These are phyloP conservation scores for Hermatobates lingyangjiaoensis DNA, from an alignment of 1,140 invertebrate genomes.

Conservation along the genomic window DNA sequence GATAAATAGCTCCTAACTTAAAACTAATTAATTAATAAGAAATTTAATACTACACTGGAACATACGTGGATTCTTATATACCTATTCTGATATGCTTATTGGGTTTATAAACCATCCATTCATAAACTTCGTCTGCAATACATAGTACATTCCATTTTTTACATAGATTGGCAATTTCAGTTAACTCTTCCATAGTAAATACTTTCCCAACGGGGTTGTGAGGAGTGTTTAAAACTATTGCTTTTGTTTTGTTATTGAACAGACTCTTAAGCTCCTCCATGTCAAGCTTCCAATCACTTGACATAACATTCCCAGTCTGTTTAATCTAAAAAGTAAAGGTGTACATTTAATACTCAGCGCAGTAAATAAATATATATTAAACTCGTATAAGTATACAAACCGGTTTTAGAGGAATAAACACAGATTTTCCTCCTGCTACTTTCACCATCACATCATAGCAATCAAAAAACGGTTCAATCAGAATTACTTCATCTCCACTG, in stretches of 20 bases:
- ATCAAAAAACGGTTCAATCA: slow-evolving; percentile 97
- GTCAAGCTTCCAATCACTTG: slow-evolving; percentile 80
- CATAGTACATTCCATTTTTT: slow-evolving; percentile 84
- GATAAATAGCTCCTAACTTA: no score
- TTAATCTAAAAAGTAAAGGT: slow-evolving; percentile 25
- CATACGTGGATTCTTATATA: slow-evolving; percentile 20
- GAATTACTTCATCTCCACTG: slow-evolving; percentile 78
- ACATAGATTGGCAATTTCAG: slow-evolving; percentile 66
- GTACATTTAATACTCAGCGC: neutral
- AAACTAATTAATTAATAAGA: neutral
- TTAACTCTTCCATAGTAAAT: slow-evolving; percentile 45
- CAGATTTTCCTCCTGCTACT: slow-evolving; percentile 66
- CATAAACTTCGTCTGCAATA: slow-evolving; percentile 93
- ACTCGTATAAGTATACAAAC: no score
- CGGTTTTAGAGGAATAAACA: slow-evolving; percentile 71
- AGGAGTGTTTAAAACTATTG: slow-evolving; percentile 88
- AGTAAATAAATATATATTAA: neutral
- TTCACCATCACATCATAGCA: slow-evolving; percentile 91
- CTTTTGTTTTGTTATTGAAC: slow-evolving; percentile 85
- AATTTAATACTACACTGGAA: neutral
- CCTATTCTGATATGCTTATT: slow-evolving; percentile 77
- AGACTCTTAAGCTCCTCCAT: slow-evolving; percentile 55
- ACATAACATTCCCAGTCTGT: slow-evolving; percentile 28
- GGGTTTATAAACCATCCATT: slow-evolving; percentile 85
- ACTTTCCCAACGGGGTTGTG: slow-evolving; percentile 93